Evolutionary conservation across 1,140 invertebrate genomes (phyloP).

Genomic region (Nasonia giraulti): DNA sequence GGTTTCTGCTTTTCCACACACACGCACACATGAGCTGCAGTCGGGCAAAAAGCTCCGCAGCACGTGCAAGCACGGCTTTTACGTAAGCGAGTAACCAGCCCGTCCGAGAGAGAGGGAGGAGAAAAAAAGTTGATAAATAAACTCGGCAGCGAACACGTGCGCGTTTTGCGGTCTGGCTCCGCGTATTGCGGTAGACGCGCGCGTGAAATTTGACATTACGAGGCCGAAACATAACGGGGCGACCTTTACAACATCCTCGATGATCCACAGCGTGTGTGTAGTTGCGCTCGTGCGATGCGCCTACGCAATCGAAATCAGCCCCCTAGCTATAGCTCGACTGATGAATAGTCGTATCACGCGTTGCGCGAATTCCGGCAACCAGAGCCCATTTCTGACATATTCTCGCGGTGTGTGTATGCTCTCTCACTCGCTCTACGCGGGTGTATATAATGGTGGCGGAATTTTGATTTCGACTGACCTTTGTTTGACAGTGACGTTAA

Average conservation of each 20-base stretch:
- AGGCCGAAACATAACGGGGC: background rate
- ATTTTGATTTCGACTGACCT: conserved; percentile 13
- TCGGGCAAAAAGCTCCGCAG: background rate
- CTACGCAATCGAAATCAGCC: conserved; percentile 33
- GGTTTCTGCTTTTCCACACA: no score
- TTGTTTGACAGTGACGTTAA: background rate
- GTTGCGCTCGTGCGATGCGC: background rate
- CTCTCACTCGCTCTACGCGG: background rate
- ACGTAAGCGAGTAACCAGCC: no score
- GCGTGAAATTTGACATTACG: conserved; percentile 31
- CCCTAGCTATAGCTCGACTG: background rate
- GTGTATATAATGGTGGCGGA: background rate
- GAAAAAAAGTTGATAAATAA: background rate
- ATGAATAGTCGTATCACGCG: background rate
- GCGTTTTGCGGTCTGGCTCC: conserved; percentile 6
- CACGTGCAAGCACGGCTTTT: background rate
- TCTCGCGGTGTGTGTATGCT: background rate
- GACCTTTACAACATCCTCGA: no score
- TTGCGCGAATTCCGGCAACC: background rate
- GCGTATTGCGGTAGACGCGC: background rate
- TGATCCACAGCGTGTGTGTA: no score
- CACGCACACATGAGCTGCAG: no score
- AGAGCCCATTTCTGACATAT: no score
- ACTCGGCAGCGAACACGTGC: no score
- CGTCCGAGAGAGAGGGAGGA: no score